Conservation (phyloP, 2,113 vertebrate genomes). For the Varanus komodoensis region DNA sequence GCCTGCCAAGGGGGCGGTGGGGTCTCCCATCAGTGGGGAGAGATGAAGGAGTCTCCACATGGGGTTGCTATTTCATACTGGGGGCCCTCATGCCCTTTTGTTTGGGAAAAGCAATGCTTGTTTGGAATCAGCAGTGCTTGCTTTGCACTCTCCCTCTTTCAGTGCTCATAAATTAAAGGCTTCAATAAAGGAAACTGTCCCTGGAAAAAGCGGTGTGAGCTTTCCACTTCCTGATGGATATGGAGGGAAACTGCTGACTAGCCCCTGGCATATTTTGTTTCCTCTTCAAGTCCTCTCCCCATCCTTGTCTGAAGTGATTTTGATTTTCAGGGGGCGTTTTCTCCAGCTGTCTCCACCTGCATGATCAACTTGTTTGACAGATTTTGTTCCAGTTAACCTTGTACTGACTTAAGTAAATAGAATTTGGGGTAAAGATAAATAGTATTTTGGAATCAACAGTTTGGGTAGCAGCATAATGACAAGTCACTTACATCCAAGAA, state of each 20-base stretch:
- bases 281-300: neutral
- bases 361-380: neutral
- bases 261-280: neutral
- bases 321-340: neutral
- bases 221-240: constrained; percentile 3
- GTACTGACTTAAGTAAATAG: neutral
- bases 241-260: neutral
- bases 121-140: neutral
- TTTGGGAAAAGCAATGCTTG: neutral
- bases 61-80: neutral
- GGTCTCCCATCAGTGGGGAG: neutral
- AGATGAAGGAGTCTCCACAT: too few relatives aligned
- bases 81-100: neutral
- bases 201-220: neutral
- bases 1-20: too few relatives aligned
- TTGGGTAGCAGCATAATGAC: neutral
- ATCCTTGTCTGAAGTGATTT: neutral
- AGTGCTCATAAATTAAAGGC: neutral
- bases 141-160: neutral
- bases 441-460: neutral
- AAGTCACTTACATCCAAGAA: neutral
- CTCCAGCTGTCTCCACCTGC: neutral
- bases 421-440: neutral
- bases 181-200: neutral
- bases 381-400: neutral